Base-by-base conservation (phyloP, 2,888 invertebrate genomes). In the Alcis repandata region DNA sequence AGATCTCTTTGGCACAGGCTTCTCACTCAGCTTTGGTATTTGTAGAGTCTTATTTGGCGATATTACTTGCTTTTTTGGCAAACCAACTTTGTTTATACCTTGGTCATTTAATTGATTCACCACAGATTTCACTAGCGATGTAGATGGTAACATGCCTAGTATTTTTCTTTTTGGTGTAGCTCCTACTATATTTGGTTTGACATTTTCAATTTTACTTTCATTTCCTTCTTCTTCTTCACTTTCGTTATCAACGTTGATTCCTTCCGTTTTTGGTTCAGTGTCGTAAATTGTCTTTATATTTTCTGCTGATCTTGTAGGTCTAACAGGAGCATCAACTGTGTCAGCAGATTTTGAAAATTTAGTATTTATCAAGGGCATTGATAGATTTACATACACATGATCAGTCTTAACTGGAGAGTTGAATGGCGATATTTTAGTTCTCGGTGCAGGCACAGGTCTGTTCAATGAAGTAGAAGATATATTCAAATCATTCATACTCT, bases 391-490 rank as follows among this genome's bases (percentile, higher is more conserved):
- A 68, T 94, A 94, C 0, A 95, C 94, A 77, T 95, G 95, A 67
- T 95, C 93, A 57, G 87, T 86, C 56, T 94, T 94, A 0, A 89
- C 79, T 49, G 91, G 90, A 1, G 91, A 84, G 13, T 74, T 71
- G 11, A 84, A 70, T 11, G 92, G 91, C 0, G 90, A 88, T 63
- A 90, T 71, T 74, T 92, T 93, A 2, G 87, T 93, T 75, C 95
- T 88, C 0, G 95, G 95, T 0, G 95, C 95, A 20, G 95, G 95
- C 52, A 95, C 84, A 13, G 94, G 94, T 69, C 92, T 92, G 68
- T 95, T 94, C 54, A 94, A 84, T 27, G 94, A 94, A 66, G 87
- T 89, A 15, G 90, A 94, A 0, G 91, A 90, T 52, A 74, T 68
- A 71, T 84, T 86, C 2, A 88, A 80, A 22, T 83, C 78, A 53